These are phyloP conservation scores for Panopea generosa DNA, from an alignment of 2,888 invertebrate genomes.

Conservation along the genomic window DNA sequence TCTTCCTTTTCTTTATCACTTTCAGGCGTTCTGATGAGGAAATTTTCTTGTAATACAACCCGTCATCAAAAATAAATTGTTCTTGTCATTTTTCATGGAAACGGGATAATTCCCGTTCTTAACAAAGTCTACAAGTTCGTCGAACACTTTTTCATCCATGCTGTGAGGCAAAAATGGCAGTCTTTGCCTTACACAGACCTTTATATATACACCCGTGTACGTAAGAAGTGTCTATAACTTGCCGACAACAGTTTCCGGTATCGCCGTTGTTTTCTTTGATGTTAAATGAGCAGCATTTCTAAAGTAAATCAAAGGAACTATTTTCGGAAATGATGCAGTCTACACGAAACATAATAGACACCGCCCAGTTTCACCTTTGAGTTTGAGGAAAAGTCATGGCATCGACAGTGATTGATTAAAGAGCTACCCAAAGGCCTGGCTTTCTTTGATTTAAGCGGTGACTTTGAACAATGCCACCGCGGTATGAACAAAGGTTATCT, in stretches of 20 bases:
- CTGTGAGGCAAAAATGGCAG: slow-evolving; percentile 9
- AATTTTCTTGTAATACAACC: slow-evolving; percentile 32
- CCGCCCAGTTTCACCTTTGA: slow-evolving; percentile 12
- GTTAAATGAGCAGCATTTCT: slow-evolving; percentile 24
- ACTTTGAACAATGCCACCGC: too few species aligned
- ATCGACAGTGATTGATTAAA: slow-evolving; percentile 1
- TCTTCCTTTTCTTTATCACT: slow-evolving; percentile 39
- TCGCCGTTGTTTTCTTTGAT: slow-evolving; percentile 26
- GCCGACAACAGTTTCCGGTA: slow-evolving; percentile 24
- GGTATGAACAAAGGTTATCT: too few species aligned
- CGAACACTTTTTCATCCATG: slow-evolving; percentile 28
- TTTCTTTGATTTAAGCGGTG: too few species aligned
- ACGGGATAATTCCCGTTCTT: slow-evolving; percentile 31
- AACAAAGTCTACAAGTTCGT: slow-evolving; percentile 28
- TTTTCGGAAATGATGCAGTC: slow-evolving; percentile 31
- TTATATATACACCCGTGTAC: slow-evolving; percentile 19
- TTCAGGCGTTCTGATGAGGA: slow-evolving; percentile 28
- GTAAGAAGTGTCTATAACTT: slow-evolving; percentile 12
- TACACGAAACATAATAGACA: slow-evolving; percentile 34
- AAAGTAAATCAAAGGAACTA: slow-evolving; percentile 26
- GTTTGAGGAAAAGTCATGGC: too few species aligned
- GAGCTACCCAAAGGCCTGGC: slow-evolving; percentile 3
- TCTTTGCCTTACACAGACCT: slow-evolving; percentile 21
- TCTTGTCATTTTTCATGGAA: slow-evolving; percentile 28
- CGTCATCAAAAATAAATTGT: slow-evolving; percentile 33